Evolutionary conservation across 2,113 vertebrate genomes (phyloP).

Genomic region (Notothenia rossii): DNA sequence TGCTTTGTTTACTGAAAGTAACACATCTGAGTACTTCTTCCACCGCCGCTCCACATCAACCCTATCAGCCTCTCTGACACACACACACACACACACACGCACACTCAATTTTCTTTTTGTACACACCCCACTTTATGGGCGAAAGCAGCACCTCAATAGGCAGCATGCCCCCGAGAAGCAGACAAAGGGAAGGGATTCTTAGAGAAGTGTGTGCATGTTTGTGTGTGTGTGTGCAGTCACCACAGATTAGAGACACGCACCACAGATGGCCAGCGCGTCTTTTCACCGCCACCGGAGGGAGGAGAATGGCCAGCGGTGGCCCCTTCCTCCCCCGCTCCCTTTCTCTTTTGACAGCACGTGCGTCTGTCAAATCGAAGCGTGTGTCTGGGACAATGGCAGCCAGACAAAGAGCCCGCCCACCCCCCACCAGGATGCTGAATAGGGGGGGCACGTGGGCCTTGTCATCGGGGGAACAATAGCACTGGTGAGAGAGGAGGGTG

Average conservation of each 20-base stretch:
- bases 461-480: constrained; percentile 80
- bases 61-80: constrained; percentile 5
- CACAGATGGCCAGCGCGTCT: constrained; percentile 86
- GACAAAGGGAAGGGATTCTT: constrained; percentile 48
- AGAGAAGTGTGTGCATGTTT: constrained; percentile 48
- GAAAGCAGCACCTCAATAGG: constrained; percentile 48
- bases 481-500: constrained; percentile 49
- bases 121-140: constrained; percentile 17
- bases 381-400: constrained; percentile 83
- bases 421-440: constrained; percentile 77
- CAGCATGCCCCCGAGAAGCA: constrained; percentile 33
- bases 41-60: constrained; percentile 6
- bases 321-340: constrained; percentile 48
- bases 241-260: constrained; percentile 80
- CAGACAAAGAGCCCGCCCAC: constrained; percentile 80
- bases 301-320: constrained; percentile 77
- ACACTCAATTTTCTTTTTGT: not conserved
- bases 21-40: no score
- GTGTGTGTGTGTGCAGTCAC: constrained; percentile 40
- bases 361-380: constrained; percentile 84
- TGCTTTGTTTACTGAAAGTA: no score
- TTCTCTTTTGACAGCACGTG: constrained; percentile 83
- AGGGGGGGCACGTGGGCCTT: constrained; percentile 82
- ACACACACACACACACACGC: not conserved
- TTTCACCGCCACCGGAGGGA: constrained; percentile 70